Percentiles rank a stretch among this genome's conserved stretches.
These are phyloP conservation scores for Eupsittula cactorum DNA, from an alignment of 2,113 vertebrate genomes.

Conservation along the genomic window DNA sequence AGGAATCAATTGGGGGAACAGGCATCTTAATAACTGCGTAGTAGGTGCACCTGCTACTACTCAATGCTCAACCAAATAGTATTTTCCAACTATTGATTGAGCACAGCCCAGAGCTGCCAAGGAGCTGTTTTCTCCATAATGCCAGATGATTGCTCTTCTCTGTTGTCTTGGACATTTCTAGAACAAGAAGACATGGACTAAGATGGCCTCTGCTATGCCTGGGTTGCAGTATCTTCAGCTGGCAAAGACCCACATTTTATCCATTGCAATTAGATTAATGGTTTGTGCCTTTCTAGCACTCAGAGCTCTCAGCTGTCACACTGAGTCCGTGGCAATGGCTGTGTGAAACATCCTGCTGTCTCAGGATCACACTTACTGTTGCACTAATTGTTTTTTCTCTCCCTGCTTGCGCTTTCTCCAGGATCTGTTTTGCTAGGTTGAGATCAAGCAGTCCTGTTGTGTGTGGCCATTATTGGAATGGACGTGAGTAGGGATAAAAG, in stretches of 20 bases:
- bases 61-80: not conserved
- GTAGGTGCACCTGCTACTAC: conserved; percentile 60
- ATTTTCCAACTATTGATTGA: conserved; percentile 50
- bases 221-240: not conserved
- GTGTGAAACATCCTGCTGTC: not conserved
- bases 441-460: not conserved
- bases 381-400: not conserved
- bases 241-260: not conserved
- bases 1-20: not conserved
- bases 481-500: not conserved
- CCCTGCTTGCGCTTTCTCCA: not conserved
- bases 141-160: not conserved
- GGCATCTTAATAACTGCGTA: conserved; percentile 46
- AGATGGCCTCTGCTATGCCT: not conserved
- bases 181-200: not conserved
- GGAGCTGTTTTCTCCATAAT: not conserved
- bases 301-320: not conserved
- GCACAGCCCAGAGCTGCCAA: conserved; percentile 1
- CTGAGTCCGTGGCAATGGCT: not conserved
- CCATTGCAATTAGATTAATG: not conserved
- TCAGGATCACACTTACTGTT: not conserved
- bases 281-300: not conserved
- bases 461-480: not conserved
- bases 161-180: not conserved
- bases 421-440: not conserved